Evolutionary conservation across 2,797 vertebrate species (phyloP), one percentile per base, ranked within the genome.

Genomic region (Rhinophrynus dorsalis): DNA sequence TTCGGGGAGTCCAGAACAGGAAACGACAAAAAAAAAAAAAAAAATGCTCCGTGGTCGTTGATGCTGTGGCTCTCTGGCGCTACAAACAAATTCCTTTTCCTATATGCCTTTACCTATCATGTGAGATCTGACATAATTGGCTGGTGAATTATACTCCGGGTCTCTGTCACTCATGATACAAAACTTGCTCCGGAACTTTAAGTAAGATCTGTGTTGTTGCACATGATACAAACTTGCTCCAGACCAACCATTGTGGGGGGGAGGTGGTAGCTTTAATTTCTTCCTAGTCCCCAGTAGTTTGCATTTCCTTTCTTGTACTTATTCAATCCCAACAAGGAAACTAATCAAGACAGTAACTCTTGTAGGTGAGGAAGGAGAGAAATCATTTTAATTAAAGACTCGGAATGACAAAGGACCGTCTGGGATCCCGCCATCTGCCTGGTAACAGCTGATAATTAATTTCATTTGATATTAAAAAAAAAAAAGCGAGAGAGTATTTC

Each of bases 361-460:
- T 37, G 12, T 29, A 56, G 59, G 59, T 71, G 30, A 45, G 52
- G 24, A 15, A 20, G 45, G 11, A 44, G 56, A 67, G 40, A 62
- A 69, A 65, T 73, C 35, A 58, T 66, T 73, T 65, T 59, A 73
- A 73, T 73, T 58, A 73, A 40, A 65, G 61, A 38, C 44, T 45
- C 27, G 9, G 6, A 18, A 65, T 50, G 61, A 73, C 45, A 42
- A 51, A 59, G 35, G 35, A 20, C 32, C 47, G 61, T 52, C 44
- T 42, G 69, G 61, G 61, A 52, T 17, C 6, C 32, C 10, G 30
- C 61, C 69, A 59, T 73, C 69, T 73, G 69, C 69, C 69, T 12
- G 45, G 26, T 50, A 73, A 73, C 69, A 73, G 69, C 45, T 66
- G 61, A 72, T 64, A 64, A 72, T 72, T 72, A 57, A 65, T 73